Evolutionary conservation across 2,797 vertebrate species (phyloP).

Genomic region (Micropoecilia bifurca): DNA sequence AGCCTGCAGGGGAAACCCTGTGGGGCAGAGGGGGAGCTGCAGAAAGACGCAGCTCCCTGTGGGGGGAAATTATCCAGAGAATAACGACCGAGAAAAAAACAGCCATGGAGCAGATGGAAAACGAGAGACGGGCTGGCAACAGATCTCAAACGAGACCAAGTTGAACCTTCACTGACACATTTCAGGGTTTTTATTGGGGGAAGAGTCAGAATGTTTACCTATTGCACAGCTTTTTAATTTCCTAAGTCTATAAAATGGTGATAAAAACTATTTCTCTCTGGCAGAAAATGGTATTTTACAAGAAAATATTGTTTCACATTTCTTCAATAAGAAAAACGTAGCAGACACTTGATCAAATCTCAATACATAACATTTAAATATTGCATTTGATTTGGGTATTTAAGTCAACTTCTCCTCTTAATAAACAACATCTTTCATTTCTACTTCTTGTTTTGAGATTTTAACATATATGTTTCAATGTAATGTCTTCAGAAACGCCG

Average conservation of each 20-base stretch:
- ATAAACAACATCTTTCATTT: not conserved
- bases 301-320: not conserved
- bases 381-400: not conserved
- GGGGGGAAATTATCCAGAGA: slow-evolving; percentile 32
- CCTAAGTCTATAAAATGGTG: not conserved
- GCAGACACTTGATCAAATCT: not conserved
- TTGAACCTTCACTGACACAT: not conserved
- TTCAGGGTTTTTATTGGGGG: not conserved
- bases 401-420: not conserved
- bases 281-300: not conserved
- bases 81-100: slow-evolving; percentile 32
- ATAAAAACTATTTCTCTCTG: not conserved
- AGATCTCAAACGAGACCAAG: not conserved
- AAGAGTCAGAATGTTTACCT: not conserved
- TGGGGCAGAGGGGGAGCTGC: slow-evolving; percentile 40
- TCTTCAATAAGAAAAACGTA: not conserved
- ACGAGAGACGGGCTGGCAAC: not conserved
- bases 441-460: not conserved
- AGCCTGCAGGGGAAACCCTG: slow-evolving; percentile 24
- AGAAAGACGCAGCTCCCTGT: slow-evolving; percentile 23
- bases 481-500: not conserved
- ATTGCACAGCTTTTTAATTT: not conserved
- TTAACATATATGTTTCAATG: not conserved
- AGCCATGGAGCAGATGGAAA: slow-evolving; percentile 8
- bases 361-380: not conserved